A percentile compares a stretch with the other conserved stretches of the same genome.
phyloP scores from a whole-genome alignment of 2,888 invertebrate species.

The Lasius platythorax region DNA sequence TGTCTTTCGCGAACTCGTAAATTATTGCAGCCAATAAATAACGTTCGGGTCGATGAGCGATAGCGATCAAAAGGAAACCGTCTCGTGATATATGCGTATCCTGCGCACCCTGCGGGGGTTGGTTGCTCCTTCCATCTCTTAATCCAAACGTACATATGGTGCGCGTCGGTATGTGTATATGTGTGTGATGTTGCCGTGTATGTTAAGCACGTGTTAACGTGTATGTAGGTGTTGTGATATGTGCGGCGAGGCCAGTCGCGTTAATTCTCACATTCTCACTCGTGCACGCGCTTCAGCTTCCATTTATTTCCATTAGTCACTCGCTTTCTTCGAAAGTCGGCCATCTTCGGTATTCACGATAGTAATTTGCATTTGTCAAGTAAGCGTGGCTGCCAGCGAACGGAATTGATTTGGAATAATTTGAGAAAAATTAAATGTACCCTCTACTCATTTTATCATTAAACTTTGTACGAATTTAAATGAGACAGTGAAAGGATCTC shows the following conservation, averaged over 20 bases:
- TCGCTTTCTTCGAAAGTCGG: constrained; percentile 31
- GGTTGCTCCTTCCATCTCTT: constrained; percentile 54
- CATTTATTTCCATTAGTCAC: constrained; percentile 48
- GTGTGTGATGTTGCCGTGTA: constrained; percentile 23
- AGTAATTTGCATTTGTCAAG: background rate
- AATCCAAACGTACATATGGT: constrained; percentile 32
- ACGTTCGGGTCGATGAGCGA: constrained; percentile 61
- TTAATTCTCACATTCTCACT: constrained; percentile 64
- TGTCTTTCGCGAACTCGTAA: constrained; percentile 36
- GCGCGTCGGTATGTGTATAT: background rate
- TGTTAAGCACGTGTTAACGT: constrained; percentile 41
- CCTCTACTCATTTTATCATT: background rate
- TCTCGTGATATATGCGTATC: constrained; percentile 57
- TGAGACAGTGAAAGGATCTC: background rate
- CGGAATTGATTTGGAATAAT: constrained; percentile 1
- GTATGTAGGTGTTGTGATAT: constrained; percentile 74
- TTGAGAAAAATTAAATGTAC: background rate
- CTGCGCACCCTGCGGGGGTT: constrained; percentile 48
- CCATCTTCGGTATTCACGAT: constrained; percentile 11
- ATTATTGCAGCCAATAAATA: constrained; percentile 61
- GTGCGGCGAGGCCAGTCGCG: constrained; percentile 78
- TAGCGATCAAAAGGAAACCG: constrained; percentile 61
- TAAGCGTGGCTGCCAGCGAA: background rate
- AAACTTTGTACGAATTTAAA: constrained; percentile 6
- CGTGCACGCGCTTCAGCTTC: constrained; percentile 40